Conservation (phyloP, 2,797 vertebrate species). For the Pagetopsis macropterus region DNA sequence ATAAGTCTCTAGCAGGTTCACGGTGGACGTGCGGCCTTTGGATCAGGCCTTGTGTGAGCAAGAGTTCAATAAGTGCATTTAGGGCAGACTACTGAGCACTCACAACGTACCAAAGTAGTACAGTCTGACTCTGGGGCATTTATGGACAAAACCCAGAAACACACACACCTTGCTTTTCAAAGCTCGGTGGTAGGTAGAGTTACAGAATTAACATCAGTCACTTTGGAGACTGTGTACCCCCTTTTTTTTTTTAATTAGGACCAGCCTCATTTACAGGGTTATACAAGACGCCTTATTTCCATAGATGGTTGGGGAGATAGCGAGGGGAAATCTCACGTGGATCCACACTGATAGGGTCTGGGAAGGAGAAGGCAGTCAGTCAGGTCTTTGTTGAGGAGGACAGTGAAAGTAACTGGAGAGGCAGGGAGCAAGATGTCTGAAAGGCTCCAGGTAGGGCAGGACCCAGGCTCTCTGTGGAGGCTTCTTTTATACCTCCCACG, state of each 20-base stretch:
- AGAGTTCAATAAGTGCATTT: constrained; percentile 72
- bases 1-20: no score
- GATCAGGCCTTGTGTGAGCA: constrained; percentile 59
- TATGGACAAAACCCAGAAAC: constrained; percentile 80
- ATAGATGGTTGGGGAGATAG: constrained; percentile 82
- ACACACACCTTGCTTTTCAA: constrained; percentile 83
- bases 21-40: constrained; percentile 6
- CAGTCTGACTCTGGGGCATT: constrained; percentile 79
- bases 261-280: constrained; percentile 80
- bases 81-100: constrained; percentile 45
- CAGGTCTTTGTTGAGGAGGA: constrained; percentile 83
- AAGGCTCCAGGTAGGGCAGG: constrained; percentile 78
- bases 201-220: constrained; percentile 94
- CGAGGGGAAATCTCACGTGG: constrained; percentile 75
- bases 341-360: constrained; percentile 81
- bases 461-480: constrained; percentile 74
- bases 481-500: constrained; percentile 79
- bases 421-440: constrained; percentile 82
- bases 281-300: constrained; percentile 82
- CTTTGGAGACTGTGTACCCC: constrained; percentile 71
- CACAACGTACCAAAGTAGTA: constrained; percentile 54
- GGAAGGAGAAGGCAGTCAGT: constrained; percentile 85
- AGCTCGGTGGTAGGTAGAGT: constrained; percentile 83
- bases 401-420: constrained; percentile 86
- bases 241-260: constrained; percentile 79